Evolutionary conservation across 2,888 invertebrate genomes (phyloP), one percentile per base, ranked within the genome.

Genomic region (Spodoptera littoralis): DNA sequence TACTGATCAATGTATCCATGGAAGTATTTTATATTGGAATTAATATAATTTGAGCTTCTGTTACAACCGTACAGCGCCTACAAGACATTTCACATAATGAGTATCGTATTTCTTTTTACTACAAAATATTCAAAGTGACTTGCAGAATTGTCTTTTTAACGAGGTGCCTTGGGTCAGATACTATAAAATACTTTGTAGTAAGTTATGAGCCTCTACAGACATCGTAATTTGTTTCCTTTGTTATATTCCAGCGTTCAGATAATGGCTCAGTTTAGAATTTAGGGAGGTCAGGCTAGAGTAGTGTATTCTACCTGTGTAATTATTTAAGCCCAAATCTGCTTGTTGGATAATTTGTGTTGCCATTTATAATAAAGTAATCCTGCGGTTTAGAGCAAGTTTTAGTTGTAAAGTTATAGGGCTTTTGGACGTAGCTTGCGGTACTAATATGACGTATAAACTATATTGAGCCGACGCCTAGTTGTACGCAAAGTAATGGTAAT

Each of bases 161-260:
- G 60, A 60, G 51, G 45, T 48, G 42, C n/a, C 66, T 43, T 36
- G 51, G 65, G 43, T 59, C 60, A 51, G 57, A 42, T 65, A 54
- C 96, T 85, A 96, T 97, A 84, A 97, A 84, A 97, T 97, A 91
- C 97, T 61, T 70, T 48, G 50, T 60, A 50, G 36, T 59, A 53
- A 57, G 52, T 66, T 70, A 70, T 60, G 55, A 67, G 11, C 43
- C 36, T 46, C 50, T 12, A 45, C 11, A 48, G 51, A 22, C 36
- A n/a, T 56, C 9, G 53, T 63, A 49, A 74, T 74, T 69, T 63
- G 55, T 69, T 59, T 54, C 46, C 46, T 59, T 69, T 74, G 63
- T 63, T 18, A 44, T 52, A 43, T 27, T 62, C 30, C 11, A 5
- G 11, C 4, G 3, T 13, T 6, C 41, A 47, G 46, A 49, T 73